A percentile compares a stretch with the other conserved stretches of the same genome.
Evolutionary conservation across 2,113 vertebrate species (phyloP).

Genomic region (Serilophus lunatus): DNA sequence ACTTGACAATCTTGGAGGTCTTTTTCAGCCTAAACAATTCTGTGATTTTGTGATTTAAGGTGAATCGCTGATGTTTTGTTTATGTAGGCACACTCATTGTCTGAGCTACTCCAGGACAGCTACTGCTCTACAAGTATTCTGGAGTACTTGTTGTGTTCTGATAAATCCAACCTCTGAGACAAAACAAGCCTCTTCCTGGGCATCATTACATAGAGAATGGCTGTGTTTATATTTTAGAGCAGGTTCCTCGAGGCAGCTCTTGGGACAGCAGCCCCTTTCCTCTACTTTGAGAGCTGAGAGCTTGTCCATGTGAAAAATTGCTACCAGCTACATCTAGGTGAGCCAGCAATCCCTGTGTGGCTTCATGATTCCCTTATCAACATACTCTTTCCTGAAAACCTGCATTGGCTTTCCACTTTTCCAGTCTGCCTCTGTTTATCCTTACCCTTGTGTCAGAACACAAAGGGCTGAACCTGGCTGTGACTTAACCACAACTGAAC

Average conservation of each 20-base stretch:
- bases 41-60: background rate
- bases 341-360: fast-evolving
- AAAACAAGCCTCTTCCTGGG: background rate
- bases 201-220: background rate
- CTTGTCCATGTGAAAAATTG: background rate
- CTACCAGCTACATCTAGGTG: background rate
- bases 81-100: background rate
- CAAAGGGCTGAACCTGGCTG: fast-evolving
- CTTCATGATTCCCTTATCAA: background rate
- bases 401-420: background rate
- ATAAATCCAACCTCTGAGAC: background rate
- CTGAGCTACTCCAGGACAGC: background rate
- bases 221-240: background rate
- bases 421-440: background rate
- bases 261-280: background rate
- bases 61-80: background rate
- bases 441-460: fast-evolving
- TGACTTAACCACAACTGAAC: background rate
- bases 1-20: background rate
- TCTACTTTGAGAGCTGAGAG: background rate
- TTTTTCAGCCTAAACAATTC: background rate
- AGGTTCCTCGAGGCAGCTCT: background rate
- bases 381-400: background rate
- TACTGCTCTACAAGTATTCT: background rate
- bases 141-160: background rate